A percentile compares a stretch with the other conserved stretches of the same genome.
These are phyloP conservation scores for Numenius phaeopus DNA, from an alignment of 2,797 vertebrate species.

Conservation along the genomic window DNA sequence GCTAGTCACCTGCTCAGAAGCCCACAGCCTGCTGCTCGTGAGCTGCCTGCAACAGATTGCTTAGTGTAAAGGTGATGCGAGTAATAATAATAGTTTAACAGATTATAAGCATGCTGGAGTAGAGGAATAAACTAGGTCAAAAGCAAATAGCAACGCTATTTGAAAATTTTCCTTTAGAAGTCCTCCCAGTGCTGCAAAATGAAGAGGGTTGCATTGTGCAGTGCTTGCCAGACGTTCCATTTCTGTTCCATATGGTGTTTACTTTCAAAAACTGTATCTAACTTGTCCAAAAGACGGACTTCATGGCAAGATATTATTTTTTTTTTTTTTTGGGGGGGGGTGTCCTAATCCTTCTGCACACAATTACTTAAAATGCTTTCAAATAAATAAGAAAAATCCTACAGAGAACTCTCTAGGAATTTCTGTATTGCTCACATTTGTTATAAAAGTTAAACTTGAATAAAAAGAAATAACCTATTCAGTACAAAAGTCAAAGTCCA, in stretches of 20 bases:
- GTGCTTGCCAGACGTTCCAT: not conserved
- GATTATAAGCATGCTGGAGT: accelerated
- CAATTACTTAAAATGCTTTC: not conserved
- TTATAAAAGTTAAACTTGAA: not conserved
- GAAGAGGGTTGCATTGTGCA: not conserved
- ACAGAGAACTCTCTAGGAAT: not conserved
- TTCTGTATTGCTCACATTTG: not conserved
- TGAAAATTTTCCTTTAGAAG: not conserved
- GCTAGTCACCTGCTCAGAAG: not conserved
- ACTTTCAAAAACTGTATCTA: not conserved
- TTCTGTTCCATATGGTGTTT: not conserved
- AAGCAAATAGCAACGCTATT: not conserved
- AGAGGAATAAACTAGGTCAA: not conserved
- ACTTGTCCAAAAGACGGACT: not conserved
- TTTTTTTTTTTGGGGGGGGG: too few species aligned
- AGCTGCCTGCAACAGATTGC: not conserved
- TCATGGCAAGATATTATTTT: not conserved
- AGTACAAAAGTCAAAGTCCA: not conserved
- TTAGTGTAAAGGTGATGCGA: not conserved
- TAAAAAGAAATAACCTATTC: not conserved
- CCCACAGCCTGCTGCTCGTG: accelerated
- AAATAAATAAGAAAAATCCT: not conserved
- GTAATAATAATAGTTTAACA: not conserved
- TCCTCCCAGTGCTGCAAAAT: not conserved
- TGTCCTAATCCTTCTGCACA: not conserved